Conservation (phyloP, 2,113 vertebrate species). For the Bufo bufo region DNA sequence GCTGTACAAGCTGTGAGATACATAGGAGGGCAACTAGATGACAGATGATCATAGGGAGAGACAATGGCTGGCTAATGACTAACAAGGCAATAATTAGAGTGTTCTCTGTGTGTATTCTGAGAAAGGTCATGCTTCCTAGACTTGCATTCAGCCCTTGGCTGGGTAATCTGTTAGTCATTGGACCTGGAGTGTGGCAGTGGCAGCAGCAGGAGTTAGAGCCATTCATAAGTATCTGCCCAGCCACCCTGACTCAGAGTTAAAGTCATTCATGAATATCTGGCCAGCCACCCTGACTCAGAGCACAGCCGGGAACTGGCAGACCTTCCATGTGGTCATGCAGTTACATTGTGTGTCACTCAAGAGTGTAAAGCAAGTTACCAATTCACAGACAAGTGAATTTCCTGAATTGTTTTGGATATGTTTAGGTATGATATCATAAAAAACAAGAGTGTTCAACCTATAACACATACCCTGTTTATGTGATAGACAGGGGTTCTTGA, state of each 20-base stretch:
- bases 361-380: background rate
- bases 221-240: slow-evolving; percentile 3
- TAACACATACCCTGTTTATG: background rate
- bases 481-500: background rate
- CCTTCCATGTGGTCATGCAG: slow-evolving; percentile 18
- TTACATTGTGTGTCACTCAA: background rate
- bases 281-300: slow-evolving; percentile 9
- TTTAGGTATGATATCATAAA: background rate
- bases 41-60: background rate
- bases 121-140: slow-evolving; percentile 24
- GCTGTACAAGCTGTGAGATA: background rate
- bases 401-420: background rate
- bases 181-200: slow-evolving; percentile 12
- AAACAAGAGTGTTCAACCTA: background rate
- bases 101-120: background rate
- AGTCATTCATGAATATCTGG: slow-evolving; percentile 12
- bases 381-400: background rate
- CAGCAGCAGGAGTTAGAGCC: background rate
- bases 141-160: background rate
- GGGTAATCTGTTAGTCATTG: slow-evolving; percentile 37
- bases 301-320: slow-evolving; percentile 1
- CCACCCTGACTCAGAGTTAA: background rate
- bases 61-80: slow-evolving; percentile 36
- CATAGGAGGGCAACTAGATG: background rate
- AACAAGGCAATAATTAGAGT: slow-evolving; percentile 19